Evolutionary conservation across 1,140 invertebrate species (phyloP), one percentile per base, ranked within the genome.

Genomic region (Trichomalopsis sarcophagae): DNA sequence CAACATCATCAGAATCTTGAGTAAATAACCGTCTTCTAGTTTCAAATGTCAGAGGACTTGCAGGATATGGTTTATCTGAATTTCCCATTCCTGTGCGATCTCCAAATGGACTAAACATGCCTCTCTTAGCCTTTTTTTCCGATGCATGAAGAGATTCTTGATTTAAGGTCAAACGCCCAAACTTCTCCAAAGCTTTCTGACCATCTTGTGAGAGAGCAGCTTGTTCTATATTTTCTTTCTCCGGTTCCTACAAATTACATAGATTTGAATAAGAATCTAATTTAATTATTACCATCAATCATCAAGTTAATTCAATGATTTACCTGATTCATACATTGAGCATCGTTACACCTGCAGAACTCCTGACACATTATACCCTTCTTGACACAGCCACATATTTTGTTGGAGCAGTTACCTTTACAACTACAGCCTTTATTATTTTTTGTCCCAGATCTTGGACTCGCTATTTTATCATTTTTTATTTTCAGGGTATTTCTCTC

Each of bases 401-500:
- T 89, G 1, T 44, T 86, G 0, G 81, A 66, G 66, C 90, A 91
- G 55, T 86, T 86, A 11, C 85, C 84, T 62, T 87, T 90, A 79
- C 90, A 91, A 10, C 69, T 76, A 69, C 90, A 91, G 17, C 81
- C 87, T 84, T 82, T 88, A 21, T 1, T 62, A 50, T 97, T 88
- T 96, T 95, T 94, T 97, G 96, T 33, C 97, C 92, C 91, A 97
- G 96, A 91, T 96, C 96, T 47, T 23, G 75, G 30, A 50, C 23
- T 62, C 2, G 50, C 21, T 30, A 78, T 33, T 30, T 50, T 77
- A 2, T 17, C 13, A 69, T 47, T 68, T 76, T 11, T 69, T 69
- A n/a, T 21, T 21, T 77, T 40, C 0, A 40, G 66, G 13, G 11
- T 11, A 23, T 75, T 75, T 78, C 17, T 77, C n/a, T 77, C 44